These are phyloP conservation scores for Eremobia ochroleuca DNA, from an alignment of 2,888 invertebrate genomes.

Conservation along the genomic window DNA sequence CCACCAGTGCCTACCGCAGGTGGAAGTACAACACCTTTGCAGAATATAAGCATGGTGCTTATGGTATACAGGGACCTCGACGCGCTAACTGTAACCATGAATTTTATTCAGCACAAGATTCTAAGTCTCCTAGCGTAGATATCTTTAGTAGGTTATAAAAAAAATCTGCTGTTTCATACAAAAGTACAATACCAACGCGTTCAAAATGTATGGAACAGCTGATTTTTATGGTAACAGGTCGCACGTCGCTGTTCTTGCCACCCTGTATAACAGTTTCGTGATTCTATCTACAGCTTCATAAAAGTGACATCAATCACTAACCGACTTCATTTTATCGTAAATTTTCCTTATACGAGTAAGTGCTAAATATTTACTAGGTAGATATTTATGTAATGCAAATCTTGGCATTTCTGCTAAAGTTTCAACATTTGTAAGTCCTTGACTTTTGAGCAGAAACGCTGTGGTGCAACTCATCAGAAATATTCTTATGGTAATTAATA, in stretches of 20 bases:
- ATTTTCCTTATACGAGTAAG: neutral
- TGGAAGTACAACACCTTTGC: too few species aligned
- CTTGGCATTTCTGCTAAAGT: conserved; percentile 52
- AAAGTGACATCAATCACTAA: conserved; percentile 1
- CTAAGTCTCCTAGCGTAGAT: too few species aligned
- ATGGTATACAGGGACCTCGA: too few species aligned
- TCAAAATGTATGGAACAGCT: neutral
- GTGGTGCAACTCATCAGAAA: conserved; percentile 38
- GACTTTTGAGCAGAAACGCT: conserved; percentile 53
- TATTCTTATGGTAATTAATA: conserved; percentile 22
- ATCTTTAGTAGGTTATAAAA: too few species aligned
- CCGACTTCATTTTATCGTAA: neutral
- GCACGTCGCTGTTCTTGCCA: neutral
- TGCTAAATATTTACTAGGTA: conserved; percentile 17
- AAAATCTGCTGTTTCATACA: too few species aligned
- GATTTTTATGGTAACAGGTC: neutral
- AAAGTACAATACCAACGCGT: too few species aligned
- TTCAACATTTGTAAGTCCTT: conserved; percentile 57
- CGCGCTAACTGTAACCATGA: too few species aligned
- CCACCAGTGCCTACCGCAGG: too few species aligned
- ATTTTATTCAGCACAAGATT: too few species aligned
- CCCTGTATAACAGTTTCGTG: neutral
- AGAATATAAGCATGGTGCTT: too few species aligned
- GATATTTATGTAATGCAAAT: conserved; percentile 49
- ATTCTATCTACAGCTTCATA: neutral